Evolutionary conservation across 2,797 vertebrate species (phyloP), one percentile per base, ranked within the genome.

Genomic region (Sebastes iracundus): DNA sequence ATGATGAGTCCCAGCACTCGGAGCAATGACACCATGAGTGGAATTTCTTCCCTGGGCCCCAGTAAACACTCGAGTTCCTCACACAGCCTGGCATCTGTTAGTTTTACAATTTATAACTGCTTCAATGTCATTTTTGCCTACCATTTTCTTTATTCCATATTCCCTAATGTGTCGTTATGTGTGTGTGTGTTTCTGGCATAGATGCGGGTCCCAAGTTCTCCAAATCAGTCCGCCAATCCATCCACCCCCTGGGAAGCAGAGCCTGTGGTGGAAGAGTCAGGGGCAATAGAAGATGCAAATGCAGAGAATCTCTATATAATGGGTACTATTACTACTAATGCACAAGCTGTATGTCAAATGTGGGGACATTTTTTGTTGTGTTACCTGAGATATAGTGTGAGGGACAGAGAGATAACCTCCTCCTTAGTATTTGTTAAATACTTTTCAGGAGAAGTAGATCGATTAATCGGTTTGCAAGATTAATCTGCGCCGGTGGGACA

Each of bases 1-100:
- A 94, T 97, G 77, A 97, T 98, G 95, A 99, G 99, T 81, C 99
- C 98, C 58, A 94, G 98, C 86, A 97, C 95, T 72, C 97, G 97
- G 80, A 99, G 99, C 94, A 99, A 99, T 7, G 98, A 99, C 93
- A 98, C 98, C 0, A 96, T 99, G 83, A 99, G 98, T 0, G 98
- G 97, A 71, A 97, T 99, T 86, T 99, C 98, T 5, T 99, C 98
- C 64, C 94, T 99, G 1, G 98, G 95, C 49, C 98, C 97, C 83
- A 99, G 98, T 96, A 99, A 98, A 95, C 98, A 95, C 91, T 99
- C 98, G 0, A 97, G 97, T 89, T 99, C 99, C 23, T 98, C 98
- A 46, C 98, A 99, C 94, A 99, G 98, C 92, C 83, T 99, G 3
- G 88, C 97, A 74, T 99, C 98, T 80, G 99, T 99, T 49, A 84